Conservation (phyloP, 2,888 invertebrate genomes). For the Orthonevra nobilis region DNA sequence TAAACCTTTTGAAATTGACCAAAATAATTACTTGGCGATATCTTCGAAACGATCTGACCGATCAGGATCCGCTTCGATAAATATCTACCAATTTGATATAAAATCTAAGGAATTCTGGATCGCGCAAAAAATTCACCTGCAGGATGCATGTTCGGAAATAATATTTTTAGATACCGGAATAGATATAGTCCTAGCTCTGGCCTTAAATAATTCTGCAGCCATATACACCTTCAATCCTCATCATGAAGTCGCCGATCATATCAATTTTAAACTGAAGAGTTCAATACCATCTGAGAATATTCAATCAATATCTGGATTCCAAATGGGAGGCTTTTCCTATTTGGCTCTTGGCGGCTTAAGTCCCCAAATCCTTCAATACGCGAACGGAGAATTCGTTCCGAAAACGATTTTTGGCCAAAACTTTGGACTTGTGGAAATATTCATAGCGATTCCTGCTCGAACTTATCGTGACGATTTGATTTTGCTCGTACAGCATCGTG, state of each 20-base stretch:
- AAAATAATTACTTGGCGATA: constrained; percentile 73
- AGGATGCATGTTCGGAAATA: constrained; percentile 72
- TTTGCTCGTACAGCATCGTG: constrained; percentile 79
- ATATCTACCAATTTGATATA: constrained; percentile 76
- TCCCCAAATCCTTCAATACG: constrained; percentile 77
- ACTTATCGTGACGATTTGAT: constrained; percentile 80
- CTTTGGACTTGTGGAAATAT: constrained; percentile 78
- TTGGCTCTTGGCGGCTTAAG: constrained; percentile 76
- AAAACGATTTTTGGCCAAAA: constrained; percentile 77
- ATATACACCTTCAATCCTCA: constrained; percentile 76
- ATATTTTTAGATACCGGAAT: constrained; percentile 76
- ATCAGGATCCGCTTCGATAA: constrained; percentile 71
- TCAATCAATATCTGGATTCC: constrained; percentile 75
- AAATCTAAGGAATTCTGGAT: constrained; percentile 76
- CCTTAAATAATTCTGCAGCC: constrained; percentile 74
- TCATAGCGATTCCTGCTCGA: constrained; percentile 77
- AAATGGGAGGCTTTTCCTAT: constrained; percentile 79
- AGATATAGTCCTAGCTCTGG: constrained; percentile 76
- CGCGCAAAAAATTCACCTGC: constrained; percentile 75
- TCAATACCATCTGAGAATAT: constrained; percentile 74
- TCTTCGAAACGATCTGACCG: constrained; percentile 70
- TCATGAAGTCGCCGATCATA: constrained; percentile 60
- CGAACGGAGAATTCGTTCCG: constrained; percentile 75
- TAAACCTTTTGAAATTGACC: constrained; percentile 73
- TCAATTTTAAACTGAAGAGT: constrained; percentile 72